phyloP scores from a whole-genome alignment of 2,888 invertebrate genomes.

The Epicampocera succincta region DNA sequence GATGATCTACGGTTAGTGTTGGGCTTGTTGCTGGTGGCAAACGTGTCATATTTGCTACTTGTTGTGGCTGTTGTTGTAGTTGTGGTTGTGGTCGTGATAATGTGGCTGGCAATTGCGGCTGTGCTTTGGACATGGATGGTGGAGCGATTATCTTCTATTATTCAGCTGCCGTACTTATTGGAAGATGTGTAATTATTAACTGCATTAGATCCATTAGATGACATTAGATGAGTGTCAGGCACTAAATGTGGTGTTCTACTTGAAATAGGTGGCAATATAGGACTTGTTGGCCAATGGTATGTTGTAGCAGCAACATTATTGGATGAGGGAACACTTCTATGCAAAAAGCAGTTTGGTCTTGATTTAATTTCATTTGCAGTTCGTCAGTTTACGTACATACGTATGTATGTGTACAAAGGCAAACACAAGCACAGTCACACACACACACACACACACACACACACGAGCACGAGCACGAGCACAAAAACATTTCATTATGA shows the following conservation, averaged over 20 bases:
- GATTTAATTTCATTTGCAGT: slow-evolving; percentile 70
- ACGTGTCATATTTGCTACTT: slow-evolving; percentile 31
- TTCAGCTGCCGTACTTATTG: slow-evolving; percentile 82
- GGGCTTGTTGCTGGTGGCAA: slow-evolving; percentile 17
- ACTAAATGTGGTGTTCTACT: slow-evolving; percentile 88
- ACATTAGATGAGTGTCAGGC: slow-evolving; percentile 84
- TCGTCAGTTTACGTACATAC: slow-evolving; percentile 51
- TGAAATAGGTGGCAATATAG: slow-evolving; percentile 87
- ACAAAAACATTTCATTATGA: slow-evolving; percentile 2
- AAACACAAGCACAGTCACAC: slow-evolving; percentile 15
- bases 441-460: slow-evolving; percentile 23
- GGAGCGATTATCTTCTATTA: slow-evolving; percentile 80
- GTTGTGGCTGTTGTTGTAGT: slow-evolving; percentile 4
- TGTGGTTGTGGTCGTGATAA: slow-evolving; percentile 32
- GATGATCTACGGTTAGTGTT: slow-evolving; percentile 57
- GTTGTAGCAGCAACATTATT: slow-evolving; percentile 83
- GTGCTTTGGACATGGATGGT: slow-evolving; percentile 78
- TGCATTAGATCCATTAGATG: slow-evolving; percentile 81
- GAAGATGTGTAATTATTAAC: slow-evolving; percentile 82
- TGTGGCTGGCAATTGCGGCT: slow-evolving; percentile 70
- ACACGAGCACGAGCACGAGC: slow-evolving; percentile 19
- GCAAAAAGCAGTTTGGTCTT: slow-evolving; percentile 80
- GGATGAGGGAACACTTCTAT: slow-evolving; percentile 83
- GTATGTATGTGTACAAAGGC: slow-evolving; percentile 36
- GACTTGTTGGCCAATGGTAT: slow-evolving; percentile 91